Base-by-base conservation (phyloP, 2,888 invertebrate species). In the Horisme vitalbata region DNA sequence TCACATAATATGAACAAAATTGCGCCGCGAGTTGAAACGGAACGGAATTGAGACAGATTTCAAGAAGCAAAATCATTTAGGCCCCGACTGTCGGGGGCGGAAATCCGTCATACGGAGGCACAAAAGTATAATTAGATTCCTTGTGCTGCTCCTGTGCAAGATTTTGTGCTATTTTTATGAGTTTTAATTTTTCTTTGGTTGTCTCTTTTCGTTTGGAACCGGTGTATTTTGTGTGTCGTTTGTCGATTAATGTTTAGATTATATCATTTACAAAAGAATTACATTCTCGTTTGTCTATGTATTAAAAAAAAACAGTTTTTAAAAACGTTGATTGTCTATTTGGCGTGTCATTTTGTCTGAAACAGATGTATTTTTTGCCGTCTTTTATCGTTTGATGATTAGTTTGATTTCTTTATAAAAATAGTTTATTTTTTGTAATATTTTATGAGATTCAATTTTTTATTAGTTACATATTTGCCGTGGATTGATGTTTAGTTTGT, bases 1-100 rank as follows among this genome's bases (percentile, higher is more conserved):
- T 18, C 47, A 31, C 49, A 72, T 72, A 71, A 75, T 76, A 75
- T 70, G 68, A 68, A 63, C 65, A 63, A 75, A 75, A 79, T 80
- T 77, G 75, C 76, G 67, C 39, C 60, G 61, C 57, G 46, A 37
- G 21, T 47, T 47, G 71, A 75, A 77, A 71, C 61, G 71, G 56
- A 55, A 64, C 63, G 68, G 70, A 80, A 78, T 74, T 73, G 76
- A 77, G 77, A 75, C 74, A 76, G 71, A 77, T 77, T 76, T 75
- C 68, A 72, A 75, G 75, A 69, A 68, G 68, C 63, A 64, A 76
- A 79, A 77, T 74, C 72, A 74, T 73, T 75, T 77, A 74, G 71
- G 68, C 63, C 61, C 39, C 60, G 64, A 27, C 51, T 56, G 71
- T 59, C 61, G 63, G 59, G 54, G 61, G 55, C 69, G 77, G 77